phyloP scores from a whole-genome alignment of 64 coral and sea anemone species.

The Anthopleura sola region DNA sequence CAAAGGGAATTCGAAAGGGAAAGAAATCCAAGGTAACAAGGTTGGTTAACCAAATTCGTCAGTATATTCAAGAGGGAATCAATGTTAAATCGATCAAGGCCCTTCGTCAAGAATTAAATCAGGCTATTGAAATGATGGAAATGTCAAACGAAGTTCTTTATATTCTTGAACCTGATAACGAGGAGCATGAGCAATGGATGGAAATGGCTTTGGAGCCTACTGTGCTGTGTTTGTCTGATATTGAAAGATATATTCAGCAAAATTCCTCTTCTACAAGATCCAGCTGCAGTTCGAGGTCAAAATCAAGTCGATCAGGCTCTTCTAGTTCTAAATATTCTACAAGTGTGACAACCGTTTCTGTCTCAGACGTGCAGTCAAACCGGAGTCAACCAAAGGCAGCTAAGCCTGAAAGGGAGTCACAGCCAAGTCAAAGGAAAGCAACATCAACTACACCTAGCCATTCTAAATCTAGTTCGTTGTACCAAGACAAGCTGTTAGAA shows the following conservation, averaged over 20 bases:
- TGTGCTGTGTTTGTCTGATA: background rate
- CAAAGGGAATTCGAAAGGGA: background rate
- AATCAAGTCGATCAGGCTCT: background rate
- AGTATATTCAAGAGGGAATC: background rate
- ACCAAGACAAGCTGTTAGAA: background rate
- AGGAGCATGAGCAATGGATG: slow-evolving; percentile 4
- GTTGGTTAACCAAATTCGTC: slow-evolving; percentile 10
- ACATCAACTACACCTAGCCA: background rate
- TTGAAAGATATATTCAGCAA: too few species aligned
- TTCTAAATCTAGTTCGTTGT: slow-evolving; percentile 3
- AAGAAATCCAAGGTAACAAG: slow-evolving; percentile 12
- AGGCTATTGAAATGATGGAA: slow-evolving; percentile 19
- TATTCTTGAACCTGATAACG: background rate
- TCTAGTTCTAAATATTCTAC: background rate
- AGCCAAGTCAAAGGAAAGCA: background rate
- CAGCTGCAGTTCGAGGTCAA: background rate
- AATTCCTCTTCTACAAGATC: background rate
- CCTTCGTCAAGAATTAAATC: background rate
- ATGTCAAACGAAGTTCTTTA: slow-evolving; percentile 1
- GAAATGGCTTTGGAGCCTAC: slow-evolving; percentile 1
- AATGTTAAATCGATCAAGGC: background rate
- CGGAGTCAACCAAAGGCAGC: background rate
- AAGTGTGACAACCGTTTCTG: background rate
- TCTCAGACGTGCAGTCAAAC: background rate
- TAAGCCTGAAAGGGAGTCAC: background rate